A percentile compares a stretch with the other conserved stretches of the same genome.
Evolutionary conservation across 2,113 vertebrate genomes (phyloP).

Genomic region (Motacilla alba): DNA sequence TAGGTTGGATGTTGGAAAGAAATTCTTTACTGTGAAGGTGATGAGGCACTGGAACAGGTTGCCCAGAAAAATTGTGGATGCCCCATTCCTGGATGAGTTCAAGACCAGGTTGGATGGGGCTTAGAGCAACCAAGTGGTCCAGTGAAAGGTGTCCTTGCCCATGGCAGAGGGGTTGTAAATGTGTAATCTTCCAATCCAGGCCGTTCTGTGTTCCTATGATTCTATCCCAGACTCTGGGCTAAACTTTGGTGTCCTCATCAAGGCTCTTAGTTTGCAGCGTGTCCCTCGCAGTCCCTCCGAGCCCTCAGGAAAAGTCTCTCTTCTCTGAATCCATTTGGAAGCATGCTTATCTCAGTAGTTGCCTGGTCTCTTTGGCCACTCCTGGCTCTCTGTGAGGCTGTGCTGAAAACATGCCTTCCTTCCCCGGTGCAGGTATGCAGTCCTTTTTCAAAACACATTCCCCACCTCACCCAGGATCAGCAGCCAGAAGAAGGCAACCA

Average conservation of each 20-base stretch:
- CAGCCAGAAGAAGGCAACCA: background rate
- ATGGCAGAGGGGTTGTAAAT: background rate
- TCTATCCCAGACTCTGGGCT: background rate
- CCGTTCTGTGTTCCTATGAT: background rate
- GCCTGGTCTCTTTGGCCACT: background rate
- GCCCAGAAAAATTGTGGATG: background rate
- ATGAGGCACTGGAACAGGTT: background rate
- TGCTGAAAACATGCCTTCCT: background rate
- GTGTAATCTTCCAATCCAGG: background rate
- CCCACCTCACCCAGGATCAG: background rate
- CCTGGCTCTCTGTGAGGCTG: background rate
- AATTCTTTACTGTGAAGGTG: background rate
- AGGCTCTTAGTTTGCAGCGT: background rate
- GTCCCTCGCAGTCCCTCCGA: background rate
- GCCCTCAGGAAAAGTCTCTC: background rate
- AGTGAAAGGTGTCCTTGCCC: background rate
- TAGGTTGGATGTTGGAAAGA: background rate
- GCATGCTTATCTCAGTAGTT: background rate
- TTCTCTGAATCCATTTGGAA: background rate
- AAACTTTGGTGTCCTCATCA: background rate
- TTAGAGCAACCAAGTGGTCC: background rate
- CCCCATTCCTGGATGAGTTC: rapidly evolving
- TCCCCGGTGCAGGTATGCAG: background rate
- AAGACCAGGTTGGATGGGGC: background rate
- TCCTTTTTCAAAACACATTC: background rate